Base-by-base conservation (phyloP, 2,113 vertebrate species). In the Saimiri boliviensis region DNA sequence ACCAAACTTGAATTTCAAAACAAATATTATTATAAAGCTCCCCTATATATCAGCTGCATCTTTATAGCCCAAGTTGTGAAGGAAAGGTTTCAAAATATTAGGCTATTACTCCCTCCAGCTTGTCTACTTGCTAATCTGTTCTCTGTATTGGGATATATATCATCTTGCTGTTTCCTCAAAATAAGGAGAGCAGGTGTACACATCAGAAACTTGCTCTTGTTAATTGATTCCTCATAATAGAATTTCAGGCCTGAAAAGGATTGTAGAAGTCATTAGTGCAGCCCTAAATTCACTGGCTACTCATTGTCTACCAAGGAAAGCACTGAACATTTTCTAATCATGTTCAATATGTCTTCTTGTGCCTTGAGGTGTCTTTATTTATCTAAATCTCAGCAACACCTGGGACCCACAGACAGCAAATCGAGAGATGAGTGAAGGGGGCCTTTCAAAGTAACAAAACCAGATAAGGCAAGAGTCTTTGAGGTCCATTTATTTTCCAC, bases 1-100 rank as follows among this genome's bases (percentile, higher is more conserved):
- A 87, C 23, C 45, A 89, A 95, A 71, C 79, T 40, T 92, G 35
- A 92, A 94, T 66, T 97, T 92, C 40, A 66, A 93, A 93, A 93
- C 6, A 74, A 3, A 32, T 87, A 4, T 23, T 66, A 52, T 49
- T 85, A 83, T 73, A 58, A 60, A 66, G 60, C 21, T 54, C 5
- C 3, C 19, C 91, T 49, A 27, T 56, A 60, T 89, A 7, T 14
- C 30, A 60, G 35, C 21, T 96, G 16, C 63, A 14, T 82, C 49
- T 77, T 79, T 79, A 89, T 35, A 88, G 56, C 2, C 20, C 63
- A 85, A 86, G 17, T 68, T 32, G 25, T 70, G 49, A 96, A n/a
- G 5, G 3, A 70, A 92, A 76, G 9, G 1, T 23, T 93, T 94
- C 25, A 89, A 77, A 89, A 86, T 60, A 68, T 42, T 82, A 17